Conservation (phyloP, 2,797 vertebrate genomes). For the Carapus acus region DNA sequence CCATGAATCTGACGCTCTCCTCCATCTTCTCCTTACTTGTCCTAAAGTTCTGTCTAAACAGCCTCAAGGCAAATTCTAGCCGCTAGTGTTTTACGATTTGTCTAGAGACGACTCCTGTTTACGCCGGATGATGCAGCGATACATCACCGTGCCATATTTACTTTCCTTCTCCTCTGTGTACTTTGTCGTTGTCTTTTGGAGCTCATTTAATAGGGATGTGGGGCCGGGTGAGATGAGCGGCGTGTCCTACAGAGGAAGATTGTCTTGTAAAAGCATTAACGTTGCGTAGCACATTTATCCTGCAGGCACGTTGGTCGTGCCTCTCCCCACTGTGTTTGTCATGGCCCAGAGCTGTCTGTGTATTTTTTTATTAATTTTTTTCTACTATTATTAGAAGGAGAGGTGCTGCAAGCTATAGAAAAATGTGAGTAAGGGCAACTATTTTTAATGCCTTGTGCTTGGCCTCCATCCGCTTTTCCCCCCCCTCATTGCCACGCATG, state of each 20-base stretch:
- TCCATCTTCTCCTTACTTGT: not conserved
- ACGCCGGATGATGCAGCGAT: constrained; percentile 35
- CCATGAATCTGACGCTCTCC: constrained; percentile 18
- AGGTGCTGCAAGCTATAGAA: constrained; percentile 67
- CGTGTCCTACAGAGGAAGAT: constrained; percentile 54
- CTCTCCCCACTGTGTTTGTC: constrained; percentile 47
- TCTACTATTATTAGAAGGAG: constrained; percentile 71
- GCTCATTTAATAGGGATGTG: constrained; percentile 59
- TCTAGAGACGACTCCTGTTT: constrained; percentile 45
- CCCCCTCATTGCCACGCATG: constrained; percentile 11
- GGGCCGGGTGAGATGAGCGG: constrained; percentile 50
- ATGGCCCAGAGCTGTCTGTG: constrained; percentile 57
- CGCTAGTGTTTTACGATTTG: constrained; percentile 40
- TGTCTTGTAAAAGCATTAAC: constrained; percentile 63
- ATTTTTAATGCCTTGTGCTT: constrained; percentile 68
- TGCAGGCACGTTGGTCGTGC: constrained; percentile 39
- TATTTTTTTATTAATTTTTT: no score
- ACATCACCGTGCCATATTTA: constrained; percentile 39
- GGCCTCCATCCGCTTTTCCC: constrained; percentile 52
- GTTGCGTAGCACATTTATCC: constrained; percentile 55
- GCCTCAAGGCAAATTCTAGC: constrained; percentile 28
- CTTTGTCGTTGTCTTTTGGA: constrained; percentile 50
- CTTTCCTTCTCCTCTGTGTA: constrained; percentile 20
- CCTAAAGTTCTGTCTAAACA: constrained; percentile 4
- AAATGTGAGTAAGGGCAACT: constrained; percentile 64